Conservation (phyloP, 64 coral and sea anemone genomes). For the Montipora sp. region DNA sequence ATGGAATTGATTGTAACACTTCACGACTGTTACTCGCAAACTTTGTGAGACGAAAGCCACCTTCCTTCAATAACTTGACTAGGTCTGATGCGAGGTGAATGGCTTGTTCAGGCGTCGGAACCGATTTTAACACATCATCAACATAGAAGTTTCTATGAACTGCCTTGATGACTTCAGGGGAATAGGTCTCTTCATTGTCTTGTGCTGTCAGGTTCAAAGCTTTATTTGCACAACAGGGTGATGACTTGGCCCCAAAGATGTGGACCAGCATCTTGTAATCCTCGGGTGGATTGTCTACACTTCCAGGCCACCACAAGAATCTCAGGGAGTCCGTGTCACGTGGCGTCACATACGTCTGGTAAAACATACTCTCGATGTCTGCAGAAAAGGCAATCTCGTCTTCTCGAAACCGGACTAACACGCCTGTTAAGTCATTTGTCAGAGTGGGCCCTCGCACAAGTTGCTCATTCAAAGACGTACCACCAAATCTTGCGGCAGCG, state of each 20-base stretch:
- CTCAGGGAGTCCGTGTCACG: constrained; percentile 30
- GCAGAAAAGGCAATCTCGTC: constrained; percentile 30
- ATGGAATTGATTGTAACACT: constrained; percentile 14
- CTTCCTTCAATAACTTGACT: constrained; percentile 19
- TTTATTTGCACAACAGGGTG: constrained; percentile 36
- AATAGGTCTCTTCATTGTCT: constrained; percentile 19
- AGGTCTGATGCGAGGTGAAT: not conserved
- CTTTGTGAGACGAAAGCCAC: constrained; percentile 64
- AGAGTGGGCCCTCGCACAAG: constrained; percentile 45
- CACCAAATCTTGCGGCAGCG: constrained; percentile 20
- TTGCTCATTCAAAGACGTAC: constrained; percentile 28
- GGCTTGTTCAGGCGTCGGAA: not conserved
- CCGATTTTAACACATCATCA: constrained; percentile 44
- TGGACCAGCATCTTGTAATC: constrained; percentile 49
- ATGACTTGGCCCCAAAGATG: too few relatives aligned
- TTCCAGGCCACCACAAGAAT: constrained; percentile 27
- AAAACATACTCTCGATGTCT: constrained; percentile 53
- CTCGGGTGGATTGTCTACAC: not conserved
- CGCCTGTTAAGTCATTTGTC: constrained; percentile 35
- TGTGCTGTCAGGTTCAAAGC: constrained; percentile 25
- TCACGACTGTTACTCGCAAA: constrained; percentile 46
- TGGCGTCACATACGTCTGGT: constrained; percentile 32
- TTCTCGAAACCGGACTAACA: constrained; percentile 52
- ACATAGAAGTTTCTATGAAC: constrained; percentile 58
- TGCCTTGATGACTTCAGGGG: not conserved